phyloP scores from a whole-genome alignment of 30 jellyfish, hydroid and myxozoan species.

The Chrysaora quinquecirrha region DNA sequence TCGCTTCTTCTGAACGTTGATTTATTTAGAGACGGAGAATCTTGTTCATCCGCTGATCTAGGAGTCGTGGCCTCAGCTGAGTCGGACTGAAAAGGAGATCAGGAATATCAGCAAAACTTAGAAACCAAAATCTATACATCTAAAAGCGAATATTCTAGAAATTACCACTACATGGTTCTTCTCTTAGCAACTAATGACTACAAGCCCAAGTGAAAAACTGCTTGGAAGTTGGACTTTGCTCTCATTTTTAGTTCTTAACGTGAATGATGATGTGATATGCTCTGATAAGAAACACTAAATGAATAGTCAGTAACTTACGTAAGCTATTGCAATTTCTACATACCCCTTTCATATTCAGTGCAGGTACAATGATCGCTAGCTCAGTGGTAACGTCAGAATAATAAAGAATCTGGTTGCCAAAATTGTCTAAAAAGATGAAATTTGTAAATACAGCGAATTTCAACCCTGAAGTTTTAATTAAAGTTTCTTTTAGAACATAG shows the following conservation, averaged over 20 bases:
- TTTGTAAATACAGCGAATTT: not conserved
- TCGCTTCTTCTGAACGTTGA: constrained; percentile 56
- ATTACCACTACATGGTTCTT: too few species aligned
- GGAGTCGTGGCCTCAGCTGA: constrained; percentile 56
- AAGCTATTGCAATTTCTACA: too few species aligned
- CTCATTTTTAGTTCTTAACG: too few species aligned
- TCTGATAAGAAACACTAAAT: too few species aligned
- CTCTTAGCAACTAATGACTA: too few species aligned
- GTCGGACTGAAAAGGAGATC: constrained; percentile 15
- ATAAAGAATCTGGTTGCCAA: constrained; percentile 71
- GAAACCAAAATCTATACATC: not conserved
- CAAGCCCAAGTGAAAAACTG: too few species aligned
- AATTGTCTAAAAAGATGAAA: constrained; percentile 8
- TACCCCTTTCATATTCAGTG: constrained; percentile 71
- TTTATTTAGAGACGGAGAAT: constrained; percentile 49
- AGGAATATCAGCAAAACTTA: not conserved
- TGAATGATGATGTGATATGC: too few species aligned
- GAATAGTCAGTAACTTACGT: too few species aligned
- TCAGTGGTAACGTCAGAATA: constrained; percentile 87
- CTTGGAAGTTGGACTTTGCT: too few species aligned
- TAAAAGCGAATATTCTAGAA: too few species aligned
- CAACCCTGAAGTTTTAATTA: too few species aligned
- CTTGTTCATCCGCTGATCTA: constrained; percentile 50
- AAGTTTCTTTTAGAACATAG: too few species aligned
- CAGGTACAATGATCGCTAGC: constrained; percentile 91